Conservation (phyloP, 2,113 vertebrate species). For the Xenotilapia caudafasciata region DNA sequence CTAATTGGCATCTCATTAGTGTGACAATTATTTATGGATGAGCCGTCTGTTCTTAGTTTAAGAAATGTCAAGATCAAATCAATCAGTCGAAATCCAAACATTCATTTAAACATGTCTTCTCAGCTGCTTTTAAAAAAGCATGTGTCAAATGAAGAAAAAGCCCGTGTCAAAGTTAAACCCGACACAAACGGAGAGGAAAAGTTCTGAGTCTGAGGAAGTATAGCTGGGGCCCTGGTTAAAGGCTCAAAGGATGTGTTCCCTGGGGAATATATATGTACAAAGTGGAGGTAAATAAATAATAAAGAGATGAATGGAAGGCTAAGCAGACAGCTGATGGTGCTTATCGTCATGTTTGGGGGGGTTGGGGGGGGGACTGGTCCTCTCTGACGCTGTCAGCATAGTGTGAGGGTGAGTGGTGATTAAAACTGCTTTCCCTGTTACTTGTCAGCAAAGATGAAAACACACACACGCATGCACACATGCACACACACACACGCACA, state of each 20-base stretch:
- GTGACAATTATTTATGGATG: constrained; percentile 20
- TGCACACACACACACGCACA: neutral
- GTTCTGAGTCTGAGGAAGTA: constrained; percentile 7
- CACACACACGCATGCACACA: neutral
- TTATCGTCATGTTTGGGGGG: constrained; percentile 37
- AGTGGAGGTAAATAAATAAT: constrained; percentile 61
- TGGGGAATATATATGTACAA: constrained; percentile 44
- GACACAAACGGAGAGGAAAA: constrained; percentile 24
- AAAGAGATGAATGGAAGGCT: constrained; percentile 56
- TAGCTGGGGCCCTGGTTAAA: constrained; percentile 16
- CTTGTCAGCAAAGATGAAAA: constrained; percentile 55
- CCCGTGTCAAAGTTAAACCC: constrained; percentile 1
- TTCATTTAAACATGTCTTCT: constrained; percentile 4
- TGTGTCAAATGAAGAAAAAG: constrained; percentile 3
- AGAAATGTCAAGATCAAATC: constrained; percentile 9
- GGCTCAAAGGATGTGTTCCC: constrained; percentile 41
- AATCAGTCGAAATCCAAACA: constrained; percentile 2
- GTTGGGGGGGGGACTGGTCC: neutral
- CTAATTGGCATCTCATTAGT: constrained; percentile 35
- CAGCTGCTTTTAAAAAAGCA: neutral
- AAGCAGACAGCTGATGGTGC: constrained; percentile 61
- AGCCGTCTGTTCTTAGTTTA: neutral
- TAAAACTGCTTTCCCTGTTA: constrained; percentile 56
- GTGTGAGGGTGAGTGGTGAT: constrained; percentile 60
- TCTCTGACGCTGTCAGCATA: constrained; percentile 61